These are phyloP conservation scores for Atherinomorus stipes DNA, from an alignment of 2,113 vertebrate genomes.

Conservation along the genomic window DNA sequence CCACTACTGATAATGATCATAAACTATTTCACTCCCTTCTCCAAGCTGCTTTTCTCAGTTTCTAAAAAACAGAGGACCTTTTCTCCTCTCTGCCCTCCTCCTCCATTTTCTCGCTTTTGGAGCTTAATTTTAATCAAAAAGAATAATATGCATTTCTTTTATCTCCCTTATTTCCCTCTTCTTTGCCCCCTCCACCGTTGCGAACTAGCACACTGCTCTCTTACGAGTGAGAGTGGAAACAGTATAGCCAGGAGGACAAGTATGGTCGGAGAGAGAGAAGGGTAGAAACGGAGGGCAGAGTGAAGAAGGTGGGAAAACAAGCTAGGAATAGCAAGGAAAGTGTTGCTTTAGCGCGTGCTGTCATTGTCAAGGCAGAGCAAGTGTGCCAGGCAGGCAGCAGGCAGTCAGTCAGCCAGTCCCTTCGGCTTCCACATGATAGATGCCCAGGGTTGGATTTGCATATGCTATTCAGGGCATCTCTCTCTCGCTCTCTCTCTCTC, in stretches of 20 bases:
- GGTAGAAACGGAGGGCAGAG: constrained; percentile 18
- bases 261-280: neutral
- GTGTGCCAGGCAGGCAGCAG: constrained; percentile 85
- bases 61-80: constrained; percentile 56
- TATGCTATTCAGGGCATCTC: constrained; percentile 96
- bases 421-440: constrained; percentile 96
- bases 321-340: constrained; percentile 63
- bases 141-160: constrained; percentile 29
- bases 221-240: constrained; percentile 8
- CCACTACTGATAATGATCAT: neutral
- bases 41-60: constrained; percentile 45
- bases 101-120: neutral
- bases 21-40: constrained; percentile 37
- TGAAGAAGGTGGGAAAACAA: constrained; percentile 13
- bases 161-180: neutral
- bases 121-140: constrained; percentile 43
- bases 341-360: constrained; percentile 89
- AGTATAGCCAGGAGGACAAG: constrained; percentile 1
- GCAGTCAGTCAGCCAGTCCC: constrained; percentile 77
- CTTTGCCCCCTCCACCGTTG: neutral
- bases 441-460: constrained; percentile 98
- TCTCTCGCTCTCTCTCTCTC: constrained; percentile 68
- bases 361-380: constrained; percentile 88
- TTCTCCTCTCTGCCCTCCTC: neutral
- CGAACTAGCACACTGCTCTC: constrained; percentile 5